A percentile compares a stretch with the other conserved stretches of the same genome.
Evolutionary conservation across 1,140 invertebrate species (phyloP).

Genomic region (Limonius californicus): DNA sequence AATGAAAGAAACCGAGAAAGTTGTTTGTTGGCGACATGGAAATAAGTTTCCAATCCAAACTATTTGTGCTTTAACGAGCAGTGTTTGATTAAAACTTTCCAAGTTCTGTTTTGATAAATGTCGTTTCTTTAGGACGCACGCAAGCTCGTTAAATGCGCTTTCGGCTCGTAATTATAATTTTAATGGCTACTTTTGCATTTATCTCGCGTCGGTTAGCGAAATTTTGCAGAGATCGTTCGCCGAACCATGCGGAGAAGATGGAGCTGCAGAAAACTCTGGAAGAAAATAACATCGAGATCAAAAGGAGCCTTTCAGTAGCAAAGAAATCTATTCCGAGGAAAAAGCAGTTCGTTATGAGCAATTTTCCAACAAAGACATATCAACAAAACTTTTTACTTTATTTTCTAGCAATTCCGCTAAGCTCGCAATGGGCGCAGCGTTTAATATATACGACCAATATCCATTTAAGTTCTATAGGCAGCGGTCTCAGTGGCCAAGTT

Average conservation of each 20-base stretch:
- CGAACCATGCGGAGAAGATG: too few species aligned
- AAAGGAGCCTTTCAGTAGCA: too few species aligned
- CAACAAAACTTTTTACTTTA: conserved; percentile 3
- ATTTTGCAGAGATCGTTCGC: too few species aligned
- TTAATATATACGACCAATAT: conserved; percentile 19
- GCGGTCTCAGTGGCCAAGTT: conserved; percentile 21
- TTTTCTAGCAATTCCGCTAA: conserved; percentile 2
- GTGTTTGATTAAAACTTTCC: not conserved
- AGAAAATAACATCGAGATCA: too few species aligned
- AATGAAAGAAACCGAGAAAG: too few species aligned
- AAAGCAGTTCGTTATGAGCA: too few species aligned
- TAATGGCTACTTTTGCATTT: not conserved
- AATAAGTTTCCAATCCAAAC: too few species aligned
- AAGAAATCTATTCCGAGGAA: too few species aligned
- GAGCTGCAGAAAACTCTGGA: too few species aligned
- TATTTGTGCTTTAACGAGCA: not conserved
- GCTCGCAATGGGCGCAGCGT: conserved; percentile 3
- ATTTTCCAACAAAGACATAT: too few species aligned
- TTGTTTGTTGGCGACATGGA: too few species aligned
- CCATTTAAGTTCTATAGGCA: conserved; percentile 17
- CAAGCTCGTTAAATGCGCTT: conserved; percentile 7
- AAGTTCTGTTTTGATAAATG: not conserved
- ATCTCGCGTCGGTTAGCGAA: too few species aligned
- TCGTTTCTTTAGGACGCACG: not conserved
- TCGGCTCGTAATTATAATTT: not conserved